These are phyloP conservation scores for Dinocampus coccinellae DNA, from an alignment of 2,888 invertebrate species.

Conservation along the genomic window DNA sequence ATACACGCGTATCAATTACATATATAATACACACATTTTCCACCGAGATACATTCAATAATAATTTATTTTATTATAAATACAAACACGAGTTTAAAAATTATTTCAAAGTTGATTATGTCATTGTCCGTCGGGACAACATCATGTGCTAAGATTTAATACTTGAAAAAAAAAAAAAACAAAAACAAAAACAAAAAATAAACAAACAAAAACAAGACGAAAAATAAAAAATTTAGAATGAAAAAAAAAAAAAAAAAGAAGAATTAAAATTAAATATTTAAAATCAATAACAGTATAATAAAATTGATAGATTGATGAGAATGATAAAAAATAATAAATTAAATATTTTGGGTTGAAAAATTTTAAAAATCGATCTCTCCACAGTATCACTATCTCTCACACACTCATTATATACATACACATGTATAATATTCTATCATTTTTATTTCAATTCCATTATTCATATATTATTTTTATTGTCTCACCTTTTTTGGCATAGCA, in stretches of 20 bases:
- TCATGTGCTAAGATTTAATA: no score
- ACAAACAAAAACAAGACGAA: no score
- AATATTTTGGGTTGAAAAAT: not conserved
- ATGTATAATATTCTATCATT: not conserved
- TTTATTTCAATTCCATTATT: not conserved
- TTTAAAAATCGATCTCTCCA: conserved; percentile 2
- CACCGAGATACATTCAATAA: conserved; percentile 3
- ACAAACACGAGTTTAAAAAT: conserved; percentile 26
- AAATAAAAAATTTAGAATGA: no score
- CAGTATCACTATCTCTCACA: not conserved
- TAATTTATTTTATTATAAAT: conserved; percentile 35
- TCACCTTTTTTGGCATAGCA: conserved; percentile 61
- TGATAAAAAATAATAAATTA: not conserved
- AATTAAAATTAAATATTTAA: no score
- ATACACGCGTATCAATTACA: not conserved
- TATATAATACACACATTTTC: not conserved
- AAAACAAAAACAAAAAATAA: not conserved
- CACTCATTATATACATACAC: not conserved
- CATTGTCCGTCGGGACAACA: conserved; percentile 24
- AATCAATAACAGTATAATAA: no score
- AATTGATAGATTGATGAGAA: no score
- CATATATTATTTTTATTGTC: conserved; percentile 13
- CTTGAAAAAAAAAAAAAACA: no score
- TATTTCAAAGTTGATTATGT: conserved; percentile 10
- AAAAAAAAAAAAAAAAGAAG: no score